Evolutionary conservation across 2,113 vertebrate genomes (phyloP), one percentile per base, ranked within the genome.

Genomic region (Prietella phreatophila): DNA sequence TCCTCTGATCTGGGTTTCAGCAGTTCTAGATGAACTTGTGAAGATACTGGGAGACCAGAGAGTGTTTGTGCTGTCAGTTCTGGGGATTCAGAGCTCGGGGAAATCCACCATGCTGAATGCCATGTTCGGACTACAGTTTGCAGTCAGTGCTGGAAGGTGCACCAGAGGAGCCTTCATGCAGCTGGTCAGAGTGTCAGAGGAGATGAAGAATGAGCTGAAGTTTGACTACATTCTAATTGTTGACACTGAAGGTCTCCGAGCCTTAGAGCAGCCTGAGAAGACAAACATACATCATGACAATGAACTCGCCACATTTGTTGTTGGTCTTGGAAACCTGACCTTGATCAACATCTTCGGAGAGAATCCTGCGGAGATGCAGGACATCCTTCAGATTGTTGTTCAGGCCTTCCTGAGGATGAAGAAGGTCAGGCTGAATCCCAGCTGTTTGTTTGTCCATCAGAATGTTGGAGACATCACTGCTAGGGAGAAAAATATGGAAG

Each of bases 51-150:
- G 94, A 27, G 89, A 97, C 90, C 91, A 93, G 85, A 88, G 61
- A 55, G 85, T 96, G 0, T 96, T 96, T 93, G 95, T 97, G 63
- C 93, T 97, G 36, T 96, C 96, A 0, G 87, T 96, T 90, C 91
- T 96, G 36, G 95, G 94, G 8, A 78, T 96, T 20, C 95, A 96
- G 91, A 95, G 94, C 86, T 95, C 95, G 60, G 95, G 96, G 30
- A 96, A 55, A 55, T 55, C 53, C 53, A 55, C 53, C 53, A 55
- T 55, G 53, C 53, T 96, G 60, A 96, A 91, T 39, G 89, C 94
- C 30, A 93, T 95, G 94, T 95, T 96, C 83, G 94, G 0, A 14
- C 53, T 55, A 1, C 13, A 55, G 53, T 55, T 55, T 55, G 53
- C 53, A 14, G 53, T 55, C 53, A 55, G 53, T 55, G 53, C 53